phyloP scores from a whole-genome alignment of 2,797 vertebrate genomes.

The Sebastes minor region DNA sequence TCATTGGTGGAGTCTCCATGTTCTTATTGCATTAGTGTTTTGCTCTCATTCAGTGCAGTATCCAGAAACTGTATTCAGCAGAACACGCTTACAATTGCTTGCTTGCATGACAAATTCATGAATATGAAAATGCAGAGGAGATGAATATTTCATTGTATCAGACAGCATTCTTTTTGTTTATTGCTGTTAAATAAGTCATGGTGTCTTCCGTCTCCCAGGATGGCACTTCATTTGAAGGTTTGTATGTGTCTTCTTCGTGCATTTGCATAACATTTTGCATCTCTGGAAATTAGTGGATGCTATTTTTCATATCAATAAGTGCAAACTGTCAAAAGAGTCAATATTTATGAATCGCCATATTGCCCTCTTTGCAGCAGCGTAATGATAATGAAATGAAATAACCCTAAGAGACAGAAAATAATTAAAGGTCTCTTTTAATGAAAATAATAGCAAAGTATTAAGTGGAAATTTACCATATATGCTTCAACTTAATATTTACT shows the following conservation, averaged over 20 bases:
- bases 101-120: slow-evolving; percentile 54
- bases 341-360: slow-evolving; percentile 1
- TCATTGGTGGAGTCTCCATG: neutral
- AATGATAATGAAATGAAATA: neutral
- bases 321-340: slow-evolving; percentile 13
- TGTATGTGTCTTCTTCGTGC: neutral
- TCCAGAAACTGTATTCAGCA: slow-evolving; percentile 21
- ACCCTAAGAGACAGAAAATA: neutral
- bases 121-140: slow-evolving; percentile 59
- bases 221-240: slow-evolving; percentile 18
- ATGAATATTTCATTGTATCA: slow-evolving; percentile 66
- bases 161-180: slow-evolving; percentile 54
- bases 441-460: neutral
- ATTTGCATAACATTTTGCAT: slow-evolving; percentile 31
- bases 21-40: slow-evolving; percentile 9
- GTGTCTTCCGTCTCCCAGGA: slow-evolving; percentile 28
- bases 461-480: neutral
- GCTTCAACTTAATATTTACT: neutral
- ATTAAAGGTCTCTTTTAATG: neutral
- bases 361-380: neutral
- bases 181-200: slow-evolving; percentile 66
- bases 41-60: slow-evolving; percentile 15
- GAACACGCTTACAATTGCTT: slow-evolving; percentile 23
- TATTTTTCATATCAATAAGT: slow-evolving; percentile 20
- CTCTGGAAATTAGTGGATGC: slow-evolving; percentile 22